Evolutionary conservation across 2,113 vertebrate species (phyloP).

Genomic region (Nibea albiflora): DNA sequence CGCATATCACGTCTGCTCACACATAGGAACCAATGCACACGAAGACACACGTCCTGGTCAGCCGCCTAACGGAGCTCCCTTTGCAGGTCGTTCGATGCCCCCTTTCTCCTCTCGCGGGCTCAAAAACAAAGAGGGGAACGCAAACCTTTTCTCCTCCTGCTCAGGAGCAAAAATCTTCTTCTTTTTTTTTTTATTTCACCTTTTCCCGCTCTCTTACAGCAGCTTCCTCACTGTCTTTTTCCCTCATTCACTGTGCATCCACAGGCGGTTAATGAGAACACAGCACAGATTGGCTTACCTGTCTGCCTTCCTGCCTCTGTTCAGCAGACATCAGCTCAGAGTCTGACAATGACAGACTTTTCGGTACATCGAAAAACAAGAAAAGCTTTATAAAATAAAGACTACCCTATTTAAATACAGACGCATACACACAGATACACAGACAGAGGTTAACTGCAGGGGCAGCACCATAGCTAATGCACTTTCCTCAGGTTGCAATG

Average conservation of each 20-base stretch:
- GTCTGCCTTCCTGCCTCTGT: conserved; percentile 51
- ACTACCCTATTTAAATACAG: conserved; percentile 11
- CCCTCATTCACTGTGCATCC: conserved; percentile 52
- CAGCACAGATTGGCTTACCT: conserved; percentile 69
- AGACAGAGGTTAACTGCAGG: conserved; percentile 25
- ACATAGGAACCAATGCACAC: conserved; percentile 18
- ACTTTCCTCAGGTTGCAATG: conserved; percentile 27
- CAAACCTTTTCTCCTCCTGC: conserved; percentile 19
- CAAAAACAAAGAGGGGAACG: conserved; percentile 14
- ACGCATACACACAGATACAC: not conserved
- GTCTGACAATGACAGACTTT: conserved; percentile 51
- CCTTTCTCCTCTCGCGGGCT: conserved; percentile 14
- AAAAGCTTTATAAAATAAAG: conserved; percentile 28
- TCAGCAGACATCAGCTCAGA: conserved; percentile 45
- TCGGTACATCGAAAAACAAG: conserved; percentile 32
- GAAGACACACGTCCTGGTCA: conserved; percentile 23
- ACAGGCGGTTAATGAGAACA: conserved; percentile 71
- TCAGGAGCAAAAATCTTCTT: not conserved
- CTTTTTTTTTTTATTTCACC: not conserved
- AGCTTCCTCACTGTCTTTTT: not conserved
- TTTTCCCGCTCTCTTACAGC: conserved; percentile 10
- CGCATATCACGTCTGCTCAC: conserved; percentile 12
- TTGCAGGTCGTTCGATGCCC: not conserved
- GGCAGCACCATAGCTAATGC: conserved; percentile 4
- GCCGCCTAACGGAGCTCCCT: conserved; percentile 4